phyloP scores from a whole-genome alignment of 2,113 vertebrate species.

The Antigone vipio region DNA sequence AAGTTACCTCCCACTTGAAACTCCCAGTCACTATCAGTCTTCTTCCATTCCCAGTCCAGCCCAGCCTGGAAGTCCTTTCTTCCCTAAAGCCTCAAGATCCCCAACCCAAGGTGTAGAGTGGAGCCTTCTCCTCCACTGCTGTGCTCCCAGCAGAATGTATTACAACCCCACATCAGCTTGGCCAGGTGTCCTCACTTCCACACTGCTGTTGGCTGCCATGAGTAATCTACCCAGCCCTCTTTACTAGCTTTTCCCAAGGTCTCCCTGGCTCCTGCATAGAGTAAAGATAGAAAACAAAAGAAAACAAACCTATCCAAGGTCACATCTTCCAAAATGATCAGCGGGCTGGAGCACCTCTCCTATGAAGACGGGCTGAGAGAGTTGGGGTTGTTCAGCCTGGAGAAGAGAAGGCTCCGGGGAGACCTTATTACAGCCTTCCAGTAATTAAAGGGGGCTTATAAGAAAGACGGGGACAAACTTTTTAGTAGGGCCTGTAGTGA shows the following conservation, averaged over 20 bases:
- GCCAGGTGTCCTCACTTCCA: not conserved
- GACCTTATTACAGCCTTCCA: not conserved
- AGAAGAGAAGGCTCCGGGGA: not conserved
- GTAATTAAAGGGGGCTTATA: not conserved
- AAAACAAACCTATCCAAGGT: not conserved
- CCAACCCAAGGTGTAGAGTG: not conserved
- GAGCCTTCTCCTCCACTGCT: rapidly evolving
- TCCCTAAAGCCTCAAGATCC: not conserved
- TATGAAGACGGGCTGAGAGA: not conserved
- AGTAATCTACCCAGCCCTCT: not conserved
- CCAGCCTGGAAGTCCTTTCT: not conserved
- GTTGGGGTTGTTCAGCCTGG: not conserved
- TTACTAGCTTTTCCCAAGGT: not conserved
- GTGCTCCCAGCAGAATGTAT: not conserved
- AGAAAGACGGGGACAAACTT: not conserved
- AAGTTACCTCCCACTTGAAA: not conserved
- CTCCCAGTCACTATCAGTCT: not conserved
- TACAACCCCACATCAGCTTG: not conserved
- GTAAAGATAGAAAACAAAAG: not conserved
- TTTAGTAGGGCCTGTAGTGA: not conserved
- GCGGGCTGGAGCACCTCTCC: not conserved
- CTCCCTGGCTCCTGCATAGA: not conserved
- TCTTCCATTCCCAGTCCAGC: not conserved
- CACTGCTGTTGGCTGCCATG: not conserved
- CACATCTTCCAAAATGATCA: not conserved